Base-by-base conservation (phyloP, 2,888 invertebrate species). In the Lottia scabra region DNA sequence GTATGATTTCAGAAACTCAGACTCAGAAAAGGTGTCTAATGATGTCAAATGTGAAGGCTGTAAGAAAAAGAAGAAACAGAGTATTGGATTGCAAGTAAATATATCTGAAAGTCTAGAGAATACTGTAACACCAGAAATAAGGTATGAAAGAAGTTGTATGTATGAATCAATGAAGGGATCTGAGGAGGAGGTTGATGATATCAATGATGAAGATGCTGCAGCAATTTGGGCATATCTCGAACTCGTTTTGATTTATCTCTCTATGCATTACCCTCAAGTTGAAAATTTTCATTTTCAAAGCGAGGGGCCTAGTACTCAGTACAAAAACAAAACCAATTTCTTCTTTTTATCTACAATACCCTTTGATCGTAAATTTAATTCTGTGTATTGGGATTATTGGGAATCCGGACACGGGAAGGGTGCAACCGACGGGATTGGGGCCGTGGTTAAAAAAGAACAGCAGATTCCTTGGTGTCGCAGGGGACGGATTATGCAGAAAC, bases 141-240 rank as follows among this genome's bases (percentile, higher is more conserved):
- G n/a, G n/a, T n/a, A n/a, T n/a, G n/a, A n/a, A n/a, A n/a, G n/a
- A n/a, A n/a, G n/a, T n/a, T n/a, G n/a, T n/a, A n/a, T n/a, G n/a
- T n/a, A n/a, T n/a, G n/a, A n/a, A n/a, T n/a, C n/a, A n/a, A n/a
- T n/a, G n/a, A n/a, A n/a, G n/a, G n/a, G n/a, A n/a, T n/a, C n/a
- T n/a, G n/a, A n/a, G n/a, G n/a, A 19, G 3, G 48, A n/a, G 2
- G 13, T 48, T 48, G 13, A 19, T 48, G 48, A 48, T 13, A 16
- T 75, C 8, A 77, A 79, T 65, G 79, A 79, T 69, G 76, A 71
- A 38, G 80, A 83, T 67, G 84, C 87, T 46, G 76, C 81, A 70
- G 87, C 87, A 44, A 86, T 90, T 68, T 89, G 89, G 86, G 84
- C 84, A 65, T 88, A 89, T 78, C 77, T 89, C 46, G 67, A 80